phyloP scores from a whole-genome alignment of 1,140 invertebrate genomes.

The Galleria mellonella region DNA sequence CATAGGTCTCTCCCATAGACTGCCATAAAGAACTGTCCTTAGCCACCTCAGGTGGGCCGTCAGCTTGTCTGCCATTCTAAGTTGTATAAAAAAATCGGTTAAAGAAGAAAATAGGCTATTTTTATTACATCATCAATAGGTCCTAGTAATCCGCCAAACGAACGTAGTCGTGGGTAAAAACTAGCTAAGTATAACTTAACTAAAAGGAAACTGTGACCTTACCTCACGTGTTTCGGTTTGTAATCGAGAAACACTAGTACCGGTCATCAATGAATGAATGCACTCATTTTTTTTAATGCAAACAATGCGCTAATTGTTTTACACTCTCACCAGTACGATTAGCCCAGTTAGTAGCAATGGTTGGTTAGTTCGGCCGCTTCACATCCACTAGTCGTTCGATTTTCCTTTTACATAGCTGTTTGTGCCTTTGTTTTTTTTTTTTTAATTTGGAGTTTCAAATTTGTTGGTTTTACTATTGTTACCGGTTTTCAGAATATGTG shows the following conservation, averaged over 20 bases:
- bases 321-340: slow-evolving; percentile 5
- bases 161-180: no score
- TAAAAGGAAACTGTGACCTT: not conserved
- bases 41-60: no score
- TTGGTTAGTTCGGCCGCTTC: not conserved
- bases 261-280: slow-evolving; percentile 3
- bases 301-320: slow-evolving; percentile 20
- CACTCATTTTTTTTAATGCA: slow-evolving; percentile 19
- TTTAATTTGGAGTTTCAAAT: slow-evolving; percentile 42
- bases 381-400: slow-evolving; percentile 16
- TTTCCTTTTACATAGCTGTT: slow-evolving; percentile 7
- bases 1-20: no score
- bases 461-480: slow-evolving; percentile 7
- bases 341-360: not conserved
- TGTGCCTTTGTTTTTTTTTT: slow-evolving; percentile 18
- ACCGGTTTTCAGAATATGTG: no score
- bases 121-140: no score
- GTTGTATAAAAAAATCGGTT: no score
- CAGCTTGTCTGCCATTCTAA: no score
- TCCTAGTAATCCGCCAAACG: no score
- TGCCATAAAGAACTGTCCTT: no score
- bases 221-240: not conserved
- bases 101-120: no score
- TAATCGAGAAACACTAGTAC: slow-evolving; percentile 25
- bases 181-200: no score